Conservation (phyloP, 2,888 invertebrate species). For the Eristalis tenax region DNA sequence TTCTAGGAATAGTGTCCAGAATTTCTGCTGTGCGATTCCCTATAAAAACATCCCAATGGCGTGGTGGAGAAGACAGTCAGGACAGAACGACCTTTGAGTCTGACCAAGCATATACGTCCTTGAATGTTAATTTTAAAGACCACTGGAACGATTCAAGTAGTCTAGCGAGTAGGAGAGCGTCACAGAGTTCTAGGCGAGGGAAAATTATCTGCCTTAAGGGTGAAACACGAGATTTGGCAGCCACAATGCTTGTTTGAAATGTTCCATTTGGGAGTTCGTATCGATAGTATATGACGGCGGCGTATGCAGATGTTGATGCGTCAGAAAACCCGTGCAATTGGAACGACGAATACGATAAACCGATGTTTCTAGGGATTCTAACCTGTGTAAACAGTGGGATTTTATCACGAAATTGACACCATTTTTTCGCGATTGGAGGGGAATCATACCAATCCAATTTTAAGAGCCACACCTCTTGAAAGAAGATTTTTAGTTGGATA, state of each 20-base stretch:
- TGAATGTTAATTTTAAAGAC: conserved; percentile 33
- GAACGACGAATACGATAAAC: background rate
- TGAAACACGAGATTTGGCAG: conserved; percentile 32
- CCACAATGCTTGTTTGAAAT: conserved; percentile 15
- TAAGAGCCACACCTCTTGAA: conserved; percentile 60
- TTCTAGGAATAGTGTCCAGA: conserved; percentile 19
- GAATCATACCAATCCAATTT: conserved; percentile 63
- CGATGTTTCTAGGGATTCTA: conserved; percentile 18
- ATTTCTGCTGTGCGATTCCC: conserved; percentile 42
- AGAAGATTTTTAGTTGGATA: conserved; percentile 58
- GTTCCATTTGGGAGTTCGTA: conserved; percentile 11
- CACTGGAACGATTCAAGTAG: conserved; percentile 14
- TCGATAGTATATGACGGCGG: conserved; percentile 24
- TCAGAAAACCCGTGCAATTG: conserved; percentile 47
- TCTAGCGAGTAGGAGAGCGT: background rate
- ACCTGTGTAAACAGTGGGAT: conserved; percentile 23
- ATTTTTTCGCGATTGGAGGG: conserved; percentile 18
- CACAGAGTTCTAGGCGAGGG: background rate
- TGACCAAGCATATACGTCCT: conserved; percentile 54
- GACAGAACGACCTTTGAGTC: conserved; percentile 75
- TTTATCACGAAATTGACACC: conserved; percentile 24
- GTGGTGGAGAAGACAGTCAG: conserved; percentile 72
- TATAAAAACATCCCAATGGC: conserved; percentile 39
- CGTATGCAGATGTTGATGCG: conserved; percentile 35
- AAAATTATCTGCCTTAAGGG: background rate